phyloP scores from a whole-genome alignment of 2,888 invertebrate species.

The Sarcophaga carnaria region DNA sequence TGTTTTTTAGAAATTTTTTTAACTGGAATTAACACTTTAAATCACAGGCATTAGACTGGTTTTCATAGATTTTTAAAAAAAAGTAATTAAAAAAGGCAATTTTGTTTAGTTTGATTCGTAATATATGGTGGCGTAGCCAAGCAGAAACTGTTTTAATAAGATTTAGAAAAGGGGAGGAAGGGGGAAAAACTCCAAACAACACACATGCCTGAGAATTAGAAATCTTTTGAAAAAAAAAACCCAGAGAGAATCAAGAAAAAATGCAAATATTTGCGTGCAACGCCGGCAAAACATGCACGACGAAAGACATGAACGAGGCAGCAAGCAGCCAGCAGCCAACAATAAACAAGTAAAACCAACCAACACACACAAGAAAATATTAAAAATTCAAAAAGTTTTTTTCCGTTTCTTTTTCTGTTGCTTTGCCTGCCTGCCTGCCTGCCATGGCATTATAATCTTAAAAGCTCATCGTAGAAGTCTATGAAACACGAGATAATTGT shows the following conservation, averaged over 20 bases:
- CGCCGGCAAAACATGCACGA: constrained; percentile 18
- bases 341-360: too few species aligned
- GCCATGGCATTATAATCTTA: constrained; percentile 24
- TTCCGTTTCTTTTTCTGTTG: not conserved
- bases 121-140: constrained; percentile 14
- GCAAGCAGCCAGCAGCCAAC: constrained; percentile 15
- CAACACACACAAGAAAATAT: constrained; percentile 13
- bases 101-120: not conserved
- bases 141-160: constrained; percentile 56
- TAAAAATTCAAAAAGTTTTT: constrained; percentile 33
- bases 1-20: constrained; percentile 3
- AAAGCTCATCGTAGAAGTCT: constrained; percentile 53
- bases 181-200: not conserved
- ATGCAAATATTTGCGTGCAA: constrained; percentile 62
- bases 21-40: constrained; percentile 52
- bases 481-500: constrained; percentile 56
- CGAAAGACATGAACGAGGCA: constrained; percentile 23
- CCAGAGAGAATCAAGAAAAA: constrained; percentile 19
- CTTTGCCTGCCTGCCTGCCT: too few species aligned
- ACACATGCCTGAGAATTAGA: constrained; percentile 55
- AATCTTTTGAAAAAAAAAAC: constrained; percentile 38
- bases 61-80: constrained; percentile 24
- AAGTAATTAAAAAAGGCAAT: constrained; percentile 60
- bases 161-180: not conserved
- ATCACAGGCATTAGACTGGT: constrained; percentile 33